A percentile compares a stretch with the other conserved stretches of the same genome.
Conservation (phyloP, 2,888 invertebrate genomes). For the Stictocephala bisonia region DNA sequence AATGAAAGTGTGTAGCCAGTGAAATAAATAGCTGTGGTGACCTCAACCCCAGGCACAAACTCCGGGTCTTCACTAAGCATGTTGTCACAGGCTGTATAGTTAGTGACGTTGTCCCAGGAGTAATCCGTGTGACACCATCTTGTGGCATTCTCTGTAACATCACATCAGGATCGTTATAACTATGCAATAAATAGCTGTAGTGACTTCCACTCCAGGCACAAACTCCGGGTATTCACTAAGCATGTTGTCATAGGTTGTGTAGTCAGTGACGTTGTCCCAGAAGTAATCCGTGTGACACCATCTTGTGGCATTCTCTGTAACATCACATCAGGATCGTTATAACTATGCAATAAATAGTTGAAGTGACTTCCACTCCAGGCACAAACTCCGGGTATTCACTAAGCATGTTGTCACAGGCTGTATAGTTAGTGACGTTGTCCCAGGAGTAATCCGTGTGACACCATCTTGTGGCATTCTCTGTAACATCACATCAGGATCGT, state of each 20-base stretch:
- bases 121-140: slow-evolving; percentile 81
- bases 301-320: slow-evolving; percentile 87
- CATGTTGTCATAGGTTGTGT: slow-evolving; percentile 76
- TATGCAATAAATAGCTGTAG: slow-evolving; percentile 66
- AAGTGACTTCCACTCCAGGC: no score
- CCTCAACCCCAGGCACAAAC: slow-evolving; percentile 70
- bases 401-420: slow-evolving; percentile 75
- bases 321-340: no score
- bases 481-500: no score
- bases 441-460: slow-evolving; percentile 84
- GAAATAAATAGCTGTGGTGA: slow-evolving; percentile 83
- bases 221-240: slow-evolving; percentile 73
- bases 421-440: slow-evolving; percentile 83
- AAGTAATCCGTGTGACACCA: slow-evolving; percentile 80
- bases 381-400: no score
- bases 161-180: neutral
- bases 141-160: slow-evolving; percentile 84
- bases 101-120: slow-evolving; percentile 82
- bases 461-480: slow-evolving; percentile 87
- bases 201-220: slow-evolving; percentile 68
- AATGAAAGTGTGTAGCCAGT: slow-evolving; percentile 87
- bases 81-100: slow-evolving; percentile 79
- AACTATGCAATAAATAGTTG: no score
- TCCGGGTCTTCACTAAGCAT: slow-evolving; percentile 70
- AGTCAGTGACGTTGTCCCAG: slow-evolving; percentile 86